Percentiles rank a stretch among this genome's conserved stretches.
These are phyloP conservation scores for Gouania willdenowi DNA, from an alignment of 2,797 vertebrate genomes.

Conservation along the genomic window DNA sequence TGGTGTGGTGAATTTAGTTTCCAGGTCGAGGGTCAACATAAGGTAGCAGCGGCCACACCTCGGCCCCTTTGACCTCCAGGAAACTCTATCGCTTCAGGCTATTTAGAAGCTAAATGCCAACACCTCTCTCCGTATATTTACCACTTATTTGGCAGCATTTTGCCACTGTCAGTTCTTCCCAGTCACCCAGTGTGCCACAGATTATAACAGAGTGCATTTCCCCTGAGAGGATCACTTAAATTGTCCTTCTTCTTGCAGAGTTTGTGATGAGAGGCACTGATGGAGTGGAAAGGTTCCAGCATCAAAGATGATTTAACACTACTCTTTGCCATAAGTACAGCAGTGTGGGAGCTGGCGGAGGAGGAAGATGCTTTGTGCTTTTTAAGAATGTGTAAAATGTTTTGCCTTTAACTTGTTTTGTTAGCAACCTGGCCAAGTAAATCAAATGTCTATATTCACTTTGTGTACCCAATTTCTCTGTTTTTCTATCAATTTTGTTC, in stretches of 20 bases:
- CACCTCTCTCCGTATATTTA: constrained; percentile 45
- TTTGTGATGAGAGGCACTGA: constrained; percentile 20
- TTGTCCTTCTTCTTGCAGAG: constrained; percentile 4
- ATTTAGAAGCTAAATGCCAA: constrained; percentile 45
- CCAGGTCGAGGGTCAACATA: constrained; percentile 46
- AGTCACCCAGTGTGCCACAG: neutral
- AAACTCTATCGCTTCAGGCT: constrained; percentile 51
- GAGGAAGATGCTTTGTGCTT: constrained; percentile 29
- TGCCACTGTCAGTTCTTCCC: constrained; percentile 13
- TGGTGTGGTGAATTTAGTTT: constrained; percentile 60
- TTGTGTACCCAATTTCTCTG: constrained; percentile 59
- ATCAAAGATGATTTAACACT: constrained; percentile 29
- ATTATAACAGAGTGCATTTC: constrained; percentile 16
- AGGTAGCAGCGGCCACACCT: constrained; percentile 43
- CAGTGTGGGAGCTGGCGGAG: no score
- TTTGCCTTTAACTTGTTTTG: constrained; percentile 62
- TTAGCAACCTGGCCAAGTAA: constrained; percentile 42
- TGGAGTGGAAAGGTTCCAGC: constrained; percentile 15
- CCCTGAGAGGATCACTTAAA: no score
- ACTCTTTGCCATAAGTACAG: constrained; percentile 25
- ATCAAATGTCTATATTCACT: constrained; percentile 56
- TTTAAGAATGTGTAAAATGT: constrained; percentile 36
- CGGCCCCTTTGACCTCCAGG: constrained; percentile 46
- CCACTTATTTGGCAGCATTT: constrained; percentile 18
- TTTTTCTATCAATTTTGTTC: constrained; percentile 35